Evolutionary conservation across 2,797 vertebrate genomes (phyloP).

Genomic region (Arnoldichthys spilopterus): DNA sequence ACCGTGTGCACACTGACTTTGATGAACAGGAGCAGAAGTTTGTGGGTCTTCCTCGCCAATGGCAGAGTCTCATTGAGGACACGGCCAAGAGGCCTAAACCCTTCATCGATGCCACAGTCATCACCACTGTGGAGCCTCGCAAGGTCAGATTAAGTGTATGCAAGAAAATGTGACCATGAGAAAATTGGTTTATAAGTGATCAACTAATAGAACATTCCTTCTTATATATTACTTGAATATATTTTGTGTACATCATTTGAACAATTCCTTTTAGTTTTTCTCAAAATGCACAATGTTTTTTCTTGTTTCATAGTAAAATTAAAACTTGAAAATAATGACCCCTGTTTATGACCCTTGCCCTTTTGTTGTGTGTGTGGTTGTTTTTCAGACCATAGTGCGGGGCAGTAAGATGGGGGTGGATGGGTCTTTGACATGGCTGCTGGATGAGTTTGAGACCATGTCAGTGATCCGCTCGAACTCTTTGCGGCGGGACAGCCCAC

Average conservation of each 20-base stretch:
- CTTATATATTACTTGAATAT: not conserved
- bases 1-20: conserved; percentile 94
- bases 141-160: conserved; percentile 78
- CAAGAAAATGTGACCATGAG: not conserved
- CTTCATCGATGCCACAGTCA: conserved; percentile 86
- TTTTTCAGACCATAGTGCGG: conserved; percentile 86
- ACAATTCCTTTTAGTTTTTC: not conserved
- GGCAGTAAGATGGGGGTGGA: conserved; percentile 87
- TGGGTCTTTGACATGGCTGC: conserved; percentile 89
- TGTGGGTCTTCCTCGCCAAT: conserved; percentile 91
- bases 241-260: not conserved
- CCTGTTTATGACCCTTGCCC: not conserved
- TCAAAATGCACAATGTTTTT: no score
- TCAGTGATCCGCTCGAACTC: conserved; percentile 95
- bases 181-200: no score
- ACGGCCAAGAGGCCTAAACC: conserved; percentile 92
- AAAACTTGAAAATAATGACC: not conserved
- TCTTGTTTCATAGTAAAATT: not conserved
- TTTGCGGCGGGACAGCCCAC: conserved; percentile 88
- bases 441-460: conserved; percentile 94
- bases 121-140: conserved; percentile 88
- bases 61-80: conserved; percentile 97
- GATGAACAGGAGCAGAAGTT: conserved; percentile 94
- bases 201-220: not conserved
- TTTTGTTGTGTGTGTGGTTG: not conserved